Percentiles rank a stretch among this genome's conserved stretches.
phyloP scores from a whole-genome alignment of 2,888 invertebrate species.

The Eupithecia dodoneata region DNA sequence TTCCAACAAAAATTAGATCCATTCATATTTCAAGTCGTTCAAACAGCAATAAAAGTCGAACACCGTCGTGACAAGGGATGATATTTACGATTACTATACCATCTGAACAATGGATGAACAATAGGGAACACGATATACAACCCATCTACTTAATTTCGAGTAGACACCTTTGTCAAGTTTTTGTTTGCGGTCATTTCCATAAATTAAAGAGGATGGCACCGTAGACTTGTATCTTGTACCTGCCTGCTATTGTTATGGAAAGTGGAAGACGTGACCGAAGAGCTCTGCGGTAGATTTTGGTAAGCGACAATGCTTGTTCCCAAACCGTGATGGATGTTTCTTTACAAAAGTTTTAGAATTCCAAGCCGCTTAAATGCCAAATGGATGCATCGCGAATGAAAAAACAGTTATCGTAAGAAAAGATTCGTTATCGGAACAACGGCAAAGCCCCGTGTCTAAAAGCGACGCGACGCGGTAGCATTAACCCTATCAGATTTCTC shows the following conservation, averaged over 20 bases:
- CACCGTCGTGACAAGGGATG: conserved; percentile 59
- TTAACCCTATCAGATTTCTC: conserved; percentile 36
- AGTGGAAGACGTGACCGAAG: conserved; percentile 72
- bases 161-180: conserved; percentile 83
- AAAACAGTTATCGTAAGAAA: conserved; percentile 3
- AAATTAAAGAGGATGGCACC: conserved; percentile 77
- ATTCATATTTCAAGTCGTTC: conserved; percentile 19
- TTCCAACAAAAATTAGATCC: conserved; percentile 14
- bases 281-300: conserved; percentile 68
- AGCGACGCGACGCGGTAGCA: conserved; percentile 17
- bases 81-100: conserved; percentile 73
- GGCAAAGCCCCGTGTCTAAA: conserved; percentile 20
- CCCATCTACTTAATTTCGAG: conserved; percentile 82
- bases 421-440: conserved; percentile 12
- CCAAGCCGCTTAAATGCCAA: conserved; percentile 9
- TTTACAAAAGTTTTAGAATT: conserved; percentile 38
- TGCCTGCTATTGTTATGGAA: conserved; percentile 82
- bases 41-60: conserved; percentile 47
- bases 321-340: conserved; percentile 41
- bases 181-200: conserved; percentile 82
- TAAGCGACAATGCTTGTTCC: conserved; percentile 52
- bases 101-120: conserved; percentile 72
- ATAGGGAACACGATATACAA: conserved; percentile 71
- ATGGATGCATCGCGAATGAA: conserved; percentile 11
- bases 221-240: conserved; percentile 56